These are phyloP conservation scores for Luscinia luscinia DNA, from an alignment of 2,797 vertebrate genomes.

Conservation along the genomic window DNA sequence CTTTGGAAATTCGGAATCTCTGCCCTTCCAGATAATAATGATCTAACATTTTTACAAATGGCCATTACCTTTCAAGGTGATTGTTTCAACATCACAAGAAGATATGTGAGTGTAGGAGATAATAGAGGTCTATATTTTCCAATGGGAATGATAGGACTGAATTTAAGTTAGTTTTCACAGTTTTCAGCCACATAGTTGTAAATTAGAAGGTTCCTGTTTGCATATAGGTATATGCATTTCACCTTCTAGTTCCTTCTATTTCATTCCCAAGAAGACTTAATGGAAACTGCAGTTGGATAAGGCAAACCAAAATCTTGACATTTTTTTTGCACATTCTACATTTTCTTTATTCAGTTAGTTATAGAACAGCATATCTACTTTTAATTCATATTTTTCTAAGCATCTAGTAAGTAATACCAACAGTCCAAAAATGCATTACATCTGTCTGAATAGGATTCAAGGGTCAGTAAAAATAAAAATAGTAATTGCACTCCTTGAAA, in stretches of 20 bases:
- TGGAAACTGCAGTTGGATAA: not conserved
- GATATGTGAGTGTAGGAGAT: not conserved
- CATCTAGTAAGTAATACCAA: not conserved
- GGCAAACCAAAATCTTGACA: not conserved
- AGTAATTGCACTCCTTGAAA: not conserved
- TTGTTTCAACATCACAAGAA: not conserved
- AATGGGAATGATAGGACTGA: not conserved
- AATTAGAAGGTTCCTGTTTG: not conserved
- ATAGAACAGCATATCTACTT: not conserved
- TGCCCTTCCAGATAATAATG: not conserved
- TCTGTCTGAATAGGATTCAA: not conserved
- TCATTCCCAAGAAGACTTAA: not conserved
- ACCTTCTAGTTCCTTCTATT: not conserved
- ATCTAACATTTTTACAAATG: not conserved
- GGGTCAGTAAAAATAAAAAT: constrained; percentile 19
- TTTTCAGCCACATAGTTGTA: not conserved
- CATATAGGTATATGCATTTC: not conserved
- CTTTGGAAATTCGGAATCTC: not conserved
- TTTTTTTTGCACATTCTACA: not conserved
- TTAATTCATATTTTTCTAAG: not conserved
- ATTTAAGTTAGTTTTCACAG: not conserved
- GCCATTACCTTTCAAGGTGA: not conserved
- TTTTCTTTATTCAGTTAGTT: not conserved
- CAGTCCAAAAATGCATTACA: not conserved
- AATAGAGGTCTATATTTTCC: not conserved